phyloP scores from a whole-genome alignment of 2,888 invertebrate species.

The Tachina grossa region DNA sequence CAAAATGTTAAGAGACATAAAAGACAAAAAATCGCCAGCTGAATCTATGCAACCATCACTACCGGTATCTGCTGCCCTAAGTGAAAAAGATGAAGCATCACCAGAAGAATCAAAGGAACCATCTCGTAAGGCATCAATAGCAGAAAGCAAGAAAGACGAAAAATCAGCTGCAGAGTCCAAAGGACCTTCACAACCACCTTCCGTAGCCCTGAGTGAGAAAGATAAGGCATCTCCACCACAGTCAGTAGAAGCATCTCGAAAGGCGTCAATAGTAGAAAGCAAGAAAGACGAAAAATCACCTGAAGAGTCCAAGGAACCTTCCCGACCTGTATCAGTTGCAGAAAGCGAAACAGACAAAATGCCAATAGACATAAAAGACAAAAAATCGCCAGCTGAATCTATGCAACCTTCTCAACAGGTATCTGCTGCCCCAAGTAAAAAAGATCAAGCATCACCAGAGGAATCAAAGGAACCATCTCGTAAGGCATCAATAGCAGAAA shows the following conservation, averaged over 20 bases:
- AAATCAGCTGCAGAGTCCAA: slow-evolving; percentile 41
- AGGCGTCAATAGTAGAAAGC: slow-evolving; percentile 30
- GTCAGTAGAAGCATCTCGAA: slow-evolving; percentile 47
- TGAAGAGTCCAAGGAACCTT: too few relatives aligned
- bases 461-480: too few relatives aligned
- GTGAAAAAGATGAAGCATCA: slow-evolving; percentile 61
- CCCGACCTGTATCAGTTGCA: too few relatives aligned
- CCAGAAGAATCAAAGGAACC: not conserved
- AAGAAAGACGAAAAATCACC: too few relatives aligned
- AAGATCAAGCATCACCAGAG: too few relatives aligned
- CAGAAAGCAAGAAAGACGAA: slow-evolving; percentile 70
- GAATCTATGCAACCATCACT: slow-evolving; percentile 50
- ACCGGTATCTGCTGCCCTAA: slow-evolving; percentile 58
- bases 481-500: too few relatives aligned
- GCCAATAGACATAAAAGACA: too few relatives aligned
- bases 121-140: slow-evolving; percentile 61
- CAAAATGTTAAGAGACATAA: not conserved
- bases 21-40: slow-evolving; percentile 19
- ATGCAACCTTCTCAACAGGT: too few relatives aligned
- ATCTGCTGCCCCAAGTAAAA: too few relatives aligned
- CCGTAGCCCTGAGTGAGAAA: slow-evolving; percentile 55
- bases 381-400: too few relatives aligned
- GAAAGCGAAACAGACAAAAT: slow-evolving; percentile 58
- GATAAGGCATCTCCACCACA: slow-evolving; percentile 48
- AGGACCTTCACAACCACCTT: slow-evolving; percentile 50